Conservation (phyloP, 2,113 vertebrate species). For the Lynx canadensis region DNA sequence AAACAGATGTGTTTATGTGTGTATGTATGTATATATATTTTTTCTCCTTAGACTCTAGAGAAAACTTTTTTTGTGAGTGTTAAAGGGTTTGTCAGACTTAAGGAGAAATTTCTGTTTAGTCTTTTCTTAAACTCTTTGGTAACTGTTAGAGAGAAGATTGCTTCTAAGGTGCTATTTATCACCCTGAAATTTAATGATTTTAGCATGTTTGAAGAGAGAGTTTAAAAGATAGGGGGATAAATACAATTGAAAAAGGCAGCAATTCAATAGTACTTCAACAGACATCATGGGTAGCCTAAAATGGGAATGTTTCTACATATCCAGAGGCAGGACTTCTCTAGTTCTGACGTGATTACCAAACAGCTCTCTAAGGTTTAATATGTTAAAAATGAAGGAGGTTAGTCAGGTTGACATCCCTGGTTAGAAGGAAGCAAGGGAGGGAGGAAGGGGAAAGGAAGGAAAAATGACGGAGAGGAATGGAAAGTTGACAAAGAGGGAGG, state of each 20-base stretch:
- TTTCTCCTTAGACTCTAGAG: slow-evolving; percentile 48
- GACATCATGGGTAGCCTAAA: neutral
- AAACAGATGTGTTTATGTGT: slow-evolving; percentile 69
- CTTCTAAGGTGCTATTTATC: slow-evolving; percentile 47
- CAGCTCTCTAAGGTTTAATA: neutral
- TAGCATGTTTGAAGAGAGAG: neutral
- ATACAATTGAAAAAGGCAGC: neutral
- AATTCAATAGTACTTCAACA: slow-evolving; percentile 46
- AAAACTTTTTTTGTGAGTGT: slow-evolving; percentile 43
- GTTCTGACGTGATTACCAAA: slow-evolving; percentile 39
- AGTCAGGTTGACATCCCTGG: neutral
- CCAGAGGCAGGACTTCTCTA: neutral
- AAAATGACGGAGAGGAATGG: neutral
- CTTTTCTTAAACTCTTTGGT: neutral
- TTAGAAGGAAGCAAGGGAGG: neutral
- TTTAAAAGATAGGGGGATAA: neutral
- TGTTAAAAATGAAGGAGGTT: neutral
- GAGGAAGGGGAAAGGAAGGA: neutral
- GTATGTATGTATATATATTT: neutral
- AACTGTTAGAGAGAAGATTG: slow-evolving; percentile 15
- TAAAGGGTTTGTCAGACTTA: slow-evolving; percentile 45
- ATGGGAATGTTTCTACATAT: slow-evolving; percentile 32
- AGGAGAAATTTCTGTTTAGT: slow-evolving; percentile 21
- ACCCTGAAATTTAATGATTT: slow-evolving; percentile 50
- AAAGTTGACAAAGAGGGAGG: neutral